Evolutionary conservation across 2,113 vertebrate species (phyloP), one percentile per base, ranked within the genome.

Genomic region (Cyprinus carpio): DNA sequence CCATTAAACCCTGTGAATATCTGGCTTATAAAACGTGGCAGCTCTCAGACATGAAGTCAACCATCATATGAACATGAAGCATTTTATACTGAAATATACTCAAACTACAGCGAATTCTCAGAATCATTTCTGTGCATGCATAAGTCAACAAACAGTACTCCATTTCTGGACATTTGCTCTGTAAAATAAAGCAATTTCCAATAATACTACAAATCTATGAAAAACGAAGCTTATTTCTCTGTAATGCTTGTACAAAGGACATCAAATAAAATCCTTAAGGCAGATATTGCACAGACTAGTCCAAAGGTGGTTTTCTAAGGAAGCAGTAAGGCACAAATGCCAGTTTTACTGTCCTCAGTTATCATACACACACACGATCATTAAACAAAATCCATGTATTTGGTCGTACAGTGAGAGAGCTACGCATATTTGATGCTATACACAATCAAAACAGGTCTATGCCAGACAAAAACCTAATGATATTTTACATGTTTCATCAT

Each of bases 281-380:
- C 93, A 90, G 93, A 94, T 95, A 95, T 94, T 95, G 94, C 93
- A 95, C 95, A 93, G 90, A 93, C 95, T 94, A 94, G 91, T 92
- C 90, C 90, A 89, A 91, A 87, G 90, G 90, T 92, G 90, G 90
- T 92, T 92, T 90, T 89, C 88, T 90, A 92, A 89, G 83, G 90
- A 90, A 88, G 88, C 54, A 89, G 89, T 95, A 95, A 95, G 95
- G 95, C 95, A 95, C 93, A 92, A 89, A 90, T 92, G 91, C 93
- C 92, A 89, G 86, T 87, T 90, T 89, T 83, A 91, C 88, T 87
- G 91, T 89, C 90, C 89, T 83, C 90, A 77, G 77, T 87, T 91
- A 93, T 43, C 37, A 43, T n/a, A n/a, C 16, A 43, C 6, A 54
- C 43, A 77, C 7, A 75, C 3, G 3, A 77, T 23, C 29, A 7